phyloP scores from a whole-genome alignment of 2,113 vertebrate genomes.

The rabbit (Oryctolagus cuniculus) region mOryCun1.1 NC_091436.1:114853501-114854000 shows the following conservation, averaged over 20 bases:
- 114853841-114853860: neutral
- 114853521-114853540: neutral
- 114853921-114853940: neutral
- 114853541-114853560: neutral
- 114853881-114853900: neutral
- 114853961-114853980: neutral
- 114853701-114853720: neutral
- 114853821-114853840: constrained; percentile 43
- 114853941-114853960: neutral
- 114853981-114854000: neutral
- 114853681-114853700: neutral
- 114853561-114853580: neutral
- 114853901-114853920: neutral
- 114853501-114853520: neutral
- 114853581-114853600: neutral
- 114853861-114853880: neutral
- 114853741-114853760: neutral
- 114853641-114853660: neutral
- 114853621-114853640: neutral
- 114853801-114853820: neutral
- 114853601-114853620: neutral
- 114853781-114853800: neutral
- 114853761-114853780: neutral
- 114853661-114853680: constrained; percentile 1
- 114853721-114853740: neutral